Evolutionary conservation across 2,113 vertebrate genomes (phyloP).

Genomic region (Nothobranchius furzeri): DNA sequence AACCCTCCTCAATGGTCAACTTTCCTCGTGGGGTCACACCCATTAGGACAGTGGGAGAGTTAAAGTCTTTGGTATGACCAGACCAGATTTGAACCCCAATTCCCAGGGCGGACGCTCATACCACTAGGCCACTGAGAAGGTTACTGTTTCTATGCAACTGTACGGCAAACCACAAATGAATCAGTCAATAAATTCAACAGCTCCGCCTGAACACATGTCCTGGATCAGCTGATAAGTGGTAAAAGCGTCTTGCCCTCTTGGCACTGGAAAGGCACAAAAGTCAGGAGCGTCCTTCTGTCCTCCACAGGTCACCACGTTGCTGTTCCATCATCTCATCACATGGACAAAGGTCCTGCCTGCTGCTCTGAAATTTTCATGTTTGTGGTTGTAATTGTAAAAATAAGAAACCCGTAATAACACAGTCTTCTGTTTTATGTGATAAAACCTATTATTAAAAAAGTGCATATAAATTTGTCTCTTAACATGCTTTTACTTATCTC

Average conservation of each 20-base stretch:
- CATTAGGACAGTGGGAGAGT: too few species aligned
- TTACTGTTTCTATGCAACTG: slow-evolving; percentile 3
- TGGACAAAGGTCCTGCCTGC: slow-evolving; percentile 55
- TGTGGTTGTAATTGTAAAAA: slow-evolving; percentile 28
- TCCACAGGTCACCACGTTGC: slow-evolving; percentile 58
- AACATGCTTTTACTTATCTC: slow-evolving; percentile 46
- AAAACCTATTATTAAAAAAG: slow-evolving; percentile 9
- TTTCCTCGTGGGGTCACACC: too few species aligned
- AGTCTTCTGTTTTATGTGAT: slow-evolving; percentile 12
- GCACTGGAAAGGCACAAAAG: slow-evolving; percentile 20
- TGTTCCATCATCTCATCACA: slow-evolving; percentile 51
- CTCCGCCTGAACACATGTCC: slow-evolving; percentile 78
- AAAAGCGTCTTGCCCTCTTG: slow-evolving; percentile 65
- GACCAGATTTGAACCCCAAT: too few species aligned
- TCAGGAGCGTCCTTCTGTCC: slow-evolving; percentile 12
- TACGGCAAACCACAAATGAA: slow-evolving; percentile 50
- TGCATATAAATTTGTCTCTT: slow-evolving; percentile 31
- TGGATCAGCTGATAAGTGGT: slow-evolving; percentile 80
- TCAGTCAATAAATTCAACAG: slow-evolving; percentile 78
- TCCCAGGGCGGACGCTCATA: too few species aligned
- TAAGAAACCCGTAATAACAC: not conserved
- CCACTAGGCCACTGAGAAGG: slow-evolving; percentile 8
- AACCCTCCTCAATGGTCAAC: too few species aligned
- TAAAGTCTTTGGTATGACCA: too few species aligned
- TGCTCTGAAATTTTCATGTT: slow-evolving; percentile 13